Percentiles rank a stretch among this genome's conserved stretches.
phyloP scores from a whole-genome alignment of 2,113 vertebrate genomes.

The Setophaga coronata region DNA sequence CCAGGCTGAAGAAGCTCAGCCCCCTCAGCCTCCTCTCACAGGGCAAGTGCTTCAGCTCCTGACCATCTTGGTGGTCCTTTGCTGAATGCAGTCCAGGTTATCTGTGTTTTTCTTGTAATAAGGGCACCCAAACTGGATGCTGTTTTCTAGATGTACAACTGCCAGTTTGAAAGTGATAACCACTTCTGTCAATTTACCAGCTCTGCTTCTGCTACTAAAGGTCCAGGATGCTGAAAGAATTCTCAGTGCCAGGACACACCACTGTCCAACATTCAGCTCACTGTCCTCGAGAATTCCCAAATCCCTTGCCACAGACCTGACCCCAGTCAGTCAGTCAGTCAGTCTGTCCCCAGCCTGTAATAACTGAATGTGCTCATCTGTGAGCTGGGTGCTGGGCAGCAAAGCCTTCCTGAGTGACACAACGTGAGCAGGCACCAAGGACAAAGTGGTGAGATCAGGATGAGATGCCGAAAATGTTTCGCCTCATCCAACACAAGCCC shows the following conservation, averaged over 20 bases:
- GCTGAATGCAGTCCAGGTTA: not conserved
- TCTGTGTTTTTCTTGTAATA: not conserved
- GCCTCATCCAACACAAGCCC: not conserved
- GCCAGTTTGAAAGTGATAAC: not conserved
- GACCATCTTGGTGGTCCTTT: not conserved
- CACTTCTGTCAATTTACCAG: not conserved
- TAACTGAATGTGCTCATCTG: not conserved
- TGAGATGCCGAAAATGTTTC: not conserved
- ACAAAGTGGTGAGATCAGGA: not conserved
- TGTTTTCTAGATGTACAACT: not conserved
- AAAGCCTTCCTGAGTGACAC: not conserved
- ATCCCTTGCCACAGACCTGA: not conserved
- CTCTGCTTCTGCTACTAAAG: not conserved
- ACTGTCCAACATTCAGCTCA: not conserved
- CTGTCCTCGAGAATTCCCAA: not conserved
- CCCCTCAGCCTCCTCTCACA: not conserved
- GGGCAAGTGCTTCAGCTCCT: not conserved
- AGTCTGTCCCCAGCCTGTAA: not conserved
- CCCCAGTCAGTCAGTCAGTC: not conserved
- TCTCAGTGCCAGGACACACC: not conserved
- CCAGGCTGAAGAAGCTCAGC: not conserved
- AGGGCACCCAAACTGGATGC: not conserved
- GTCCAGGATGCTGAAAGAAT: not conserved
- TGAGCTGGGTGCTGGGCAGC: not conserved
- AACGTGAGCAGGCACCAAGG: accelerated